Percentiles rank a stretch among this genome's conserved stretches.
These are phyloP conservation scores for Glandiceps talaboti DNA, from an alignment of 53 echinoderm and acorn worm genomes.

Conservation along the genomic window DNA sequence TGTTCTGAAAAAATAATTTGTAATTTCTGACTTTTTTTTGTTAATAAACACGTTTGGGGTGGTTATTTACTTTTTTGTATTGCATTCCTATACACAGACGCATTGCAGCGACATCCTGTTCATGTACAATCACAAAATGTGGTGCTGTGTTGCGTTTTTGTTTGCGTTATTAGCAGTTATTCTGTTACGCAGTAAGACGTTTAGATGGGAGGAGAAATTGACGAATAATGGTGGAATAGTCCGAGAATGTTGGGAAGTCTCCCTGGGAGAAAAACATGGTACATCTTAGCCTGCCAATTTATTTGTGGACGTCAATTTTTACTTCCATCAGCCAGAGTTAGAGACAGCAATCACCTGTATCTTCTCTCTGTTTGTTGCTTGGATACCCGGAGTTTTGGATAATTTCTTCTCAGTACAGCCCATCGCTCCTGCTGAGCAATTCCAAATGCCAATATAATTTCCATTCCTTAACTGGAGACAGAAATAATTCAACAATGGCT, in stretches of 20 bases:
- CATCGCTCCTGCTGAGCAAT: not conserved
- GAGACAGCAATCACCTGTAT: not conserved
- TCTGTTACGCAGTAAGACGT: not conserved
- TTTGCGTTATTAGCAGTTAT: not conserved
- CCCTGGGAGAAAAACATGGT: not conserved
- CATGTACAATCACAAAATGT: no score
- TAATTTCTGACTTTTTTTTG: no score
- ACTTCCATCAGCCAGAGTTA: not conserved
- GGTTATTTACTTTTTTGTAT: no score
- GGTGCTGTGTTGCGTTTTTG: not conserved
- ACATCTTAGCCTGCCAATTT: not conserved
- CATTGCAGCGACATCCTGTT: no score
- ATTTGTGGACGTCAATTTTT: not conserved
- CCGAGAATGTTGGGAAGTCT: not conserved
- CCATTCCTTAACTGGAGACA: not conserved
- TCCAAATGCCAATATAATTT: not conserved
- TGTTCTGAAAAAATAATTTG: no score
- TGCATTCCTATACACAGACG: no score
- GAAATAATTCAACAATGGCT: not conserved
- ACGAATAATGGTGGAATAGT: constrained; percentile 5
- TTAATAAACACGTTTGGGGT: no score
- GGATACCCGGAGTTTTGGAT: not conserved
- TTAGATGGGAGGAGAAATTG: not conserved
- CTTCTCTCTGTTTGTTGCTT: not conserved
- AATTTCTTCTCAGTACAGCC: not conserved